phyloP scores from a whole-genome alignment of 2,113 vertebrate species.

The Tyrannus savana region DNA sequence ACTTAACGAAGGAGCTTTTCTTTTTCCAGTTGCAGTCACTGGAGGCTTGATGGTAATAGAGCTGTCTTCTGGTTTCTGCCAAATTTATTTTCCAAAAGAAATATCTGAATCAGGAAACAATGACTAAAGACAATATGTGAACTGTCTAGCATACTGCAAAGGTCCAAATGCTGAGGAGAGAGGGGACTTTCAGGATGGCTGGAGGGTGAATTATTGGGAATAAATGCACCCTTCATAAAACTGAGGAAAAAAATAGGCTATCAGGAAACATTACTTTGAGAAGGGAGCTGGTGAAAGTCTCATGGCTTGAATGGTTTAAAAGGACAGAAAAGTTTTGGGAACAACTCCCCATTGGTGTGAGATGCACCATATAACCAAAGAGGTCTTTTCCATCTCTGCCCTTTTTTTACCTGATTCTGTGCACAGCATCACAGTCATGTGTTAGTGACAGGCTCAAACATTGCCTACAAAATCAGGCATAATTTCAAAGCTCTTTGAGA shows the following conservation, averaged over 20 bases:
- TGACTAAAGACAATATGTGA: slow-evolving; percentile 39
- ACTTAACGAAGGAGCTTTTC: slow-evolving; percentile 30
- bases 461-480: background rate
- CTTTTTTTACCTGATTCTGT: background rate
- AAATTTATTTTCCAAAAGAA: slow-evolving; percentile 61
- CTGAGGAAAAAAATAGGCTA: background rate
- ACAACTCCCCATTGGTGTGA: background rate
- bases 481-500: background rate
- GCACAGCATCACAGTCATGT: background rate
- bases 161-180: background rate
- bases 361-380: background rate
- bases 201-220: background rate
- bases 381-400: background rate
- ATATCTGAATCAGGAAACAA: slow-evolving; percentile 53
- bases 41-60: slow-evolving; percentile 43
- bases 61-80: slow-evolving; percentile 34
- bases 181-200: background rate
- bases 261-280: background rate
- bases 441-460: background rate
- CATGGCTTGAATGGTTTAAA: background rate
- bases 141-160: slow-evolving; percentile 1
- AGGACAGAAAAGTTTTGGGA: background rate
- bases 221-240: background rate
- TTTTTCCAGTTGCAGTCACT: slow-evolving; percentile 48
- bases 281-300: background rate